Conservation (phyloP, 2,113 vertebrate genomes). For the Corynorhinus townsendii region DNA sequence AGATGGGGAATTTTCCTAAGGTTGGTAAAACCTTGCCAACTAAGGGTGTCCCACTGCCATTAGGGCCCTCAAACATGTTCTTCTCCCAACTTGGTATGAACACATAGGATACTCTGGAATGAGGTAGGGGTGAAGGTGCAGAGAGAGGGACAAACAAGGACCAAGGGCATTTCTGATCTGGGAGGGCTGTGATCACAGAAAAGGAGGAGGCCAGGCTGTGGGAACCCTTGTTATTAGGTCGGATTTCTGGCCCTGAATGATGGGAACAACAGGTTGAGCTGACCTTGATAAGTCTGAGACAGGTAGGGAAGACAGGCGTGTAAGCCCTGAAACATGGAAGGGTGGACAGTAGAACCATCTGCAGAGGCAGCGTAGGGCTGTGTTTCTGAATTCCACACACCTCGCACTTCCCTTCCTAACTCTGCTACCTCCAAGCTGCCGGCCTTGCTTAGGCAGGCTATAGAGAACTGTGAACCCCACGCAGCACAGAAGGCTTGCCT, state of each 20-base stretch:
- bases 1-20: background rate
- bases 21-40: background rate
- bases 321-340: background rate
- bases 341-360: background rate
- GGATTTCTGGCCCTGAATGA: background rate
- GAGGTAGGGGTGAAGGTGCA: too few species aligned
- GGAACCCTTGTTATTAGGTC: background rate
- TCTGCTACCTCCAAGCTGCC: background rate
- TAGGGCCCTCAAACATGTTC: background rate
- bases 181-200: background rate
- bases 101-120: too few species aligned
- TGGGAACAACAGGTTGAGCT: background rate
- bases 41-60: background rate
- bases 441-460: background rate
- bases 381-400: background rate
- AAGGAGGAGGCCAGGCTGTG: background rate
- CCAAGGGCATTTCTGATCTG: background rate
- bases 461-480: background rate
- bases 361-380: rapidly evolving
- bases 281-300: background rate
- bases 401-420: background rate
- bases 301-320: background rate
- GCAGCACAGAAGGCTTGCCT: background rate
- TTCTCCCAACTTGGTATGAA: background rate
- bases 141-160: background rate